Evolutionary conservation across 1,140 invertebrate genomes (phyloP).

Genomic region (Gryon sp.): DNA sequence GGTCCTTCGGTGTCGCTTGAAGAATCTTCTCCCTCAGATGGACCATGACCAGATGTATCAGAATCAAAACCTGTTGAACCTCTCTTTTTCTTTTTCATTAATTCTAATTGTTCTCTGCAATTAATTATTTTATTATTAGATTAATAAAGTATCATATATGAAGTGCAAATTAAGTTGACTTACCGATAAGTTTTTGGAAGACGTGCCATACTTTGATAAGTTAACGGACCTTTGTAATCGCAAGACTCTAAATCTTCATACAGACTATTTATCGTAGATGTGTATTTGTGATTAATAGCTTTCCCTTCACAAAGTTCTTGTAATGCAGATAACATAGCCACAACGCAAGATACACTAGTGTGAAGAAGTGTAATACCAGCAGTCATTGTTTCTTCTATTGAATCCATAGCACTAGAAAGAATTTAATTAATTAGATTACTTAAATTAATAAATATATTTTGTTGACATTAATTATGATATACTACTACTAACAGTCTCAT

Average conservation of each 20-base stretch:
- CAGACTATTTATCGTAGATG: constrained; percentile 84
- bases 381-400: constrained; percentile 88
- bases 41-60: constrained; percentile 82
- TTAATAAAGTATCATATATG: too few species aligned
- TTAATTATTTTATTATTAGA: too few species aligned
- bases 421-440: neutral
- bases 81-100: constrained; percentile 77
- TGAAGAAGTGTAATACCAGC: constrained; percentile 85
- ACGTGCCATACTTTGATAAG: constrained; percentile 90
- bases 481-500: constrained; percentile 88
- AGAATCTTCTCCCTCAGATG: constrained; percentile 75
- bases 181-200: constrained; percentile 88
- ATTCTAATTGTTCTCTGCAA: constrained; percentile 77
- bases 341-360: constrained; percentile 90
- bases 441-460: neutral
- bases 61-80: constrained; percentile 78
- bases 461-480: neutral
- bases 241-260: constrained; percentile 88
- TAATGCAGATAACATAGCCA: constrained; percentile 89
- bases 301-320: constrained; percentile 88
- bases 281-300: constrained; percentile 81
- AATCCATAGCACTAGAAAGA: constrained; percentile 89
- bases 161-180: too few species aligned
- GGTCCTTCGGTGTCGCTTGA: constrained; percentile 85
- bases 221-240: constrained; percentile 90